A percentile compares a stretch with the other conserved stretches of the same genome.
Conservation (phyloP, 2,888 invertebrate genomes). For the Sminthurides aquaticus region DNA sequence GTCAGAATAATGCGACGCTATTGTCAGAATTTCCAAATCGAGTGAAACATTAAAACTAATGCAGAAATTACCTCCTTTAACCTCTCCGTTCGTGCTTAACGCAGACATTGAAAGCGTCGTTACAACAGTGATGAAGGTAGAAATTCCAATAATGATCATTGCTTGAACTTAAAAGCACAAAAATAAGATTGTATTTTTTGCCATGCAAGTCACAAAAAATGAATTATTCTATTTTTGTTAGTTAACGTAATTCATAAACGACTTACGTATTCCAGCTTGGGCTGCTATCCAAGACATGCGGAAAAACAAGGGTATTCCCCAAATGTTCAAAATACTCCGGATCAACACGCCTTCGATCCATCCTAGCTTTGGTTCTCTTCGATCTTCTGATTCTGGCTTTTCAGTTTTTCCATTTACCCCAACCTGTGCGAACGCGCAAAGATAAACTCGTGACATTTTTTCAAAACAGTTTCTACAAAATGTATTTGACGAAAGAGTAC, state of each 20-base stretch:
- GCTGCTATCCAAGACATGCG: slow-evolving; percentile 56
- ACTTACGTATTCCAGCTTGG: slow-evolving; percentile 49
- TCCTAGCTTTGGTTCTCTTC: slow-evolving; percentile 59
- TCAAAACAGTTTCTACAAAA: too few species aligned
- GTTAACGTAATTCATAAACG: too few species aligned
- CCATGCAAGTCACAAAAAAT: too few species aligned
- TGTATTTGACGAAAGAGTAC: too few species aligned
- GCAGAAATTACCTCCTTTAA: too few species aligned
- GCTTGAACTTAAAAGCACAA: slow-evolving; percentile 47
- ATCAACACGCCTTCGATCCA: slow-evolving; percentile 91
- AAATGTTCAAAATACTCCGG: slow-evolving; percentile 49
- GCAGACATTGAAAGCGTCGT: slow-evolving; percentile 80
- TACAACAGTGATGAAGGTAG: slow-evolving; percentile 75
- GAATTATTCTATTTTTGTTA: too few species aligned
- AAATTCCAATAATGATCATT: slow-evolving; percentile 68
- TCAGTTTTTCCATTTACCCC: too few species aligned
- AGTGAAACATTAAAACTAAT: too few species aligned
- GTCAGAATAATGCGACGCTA: background rate
- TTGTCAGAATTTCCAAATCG: background rate
- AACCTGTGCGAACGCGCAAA: background rate
- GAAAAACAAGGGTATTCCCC: slow-evolving; percentile 57
- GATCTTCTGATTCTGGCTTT: too few species aligned
- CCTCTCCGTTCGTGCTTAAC: slow-evolving; percentile 62
- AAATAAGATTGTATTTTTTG: background rate
- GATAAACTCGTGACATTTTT: too few species aligned